A percentile compares a stretch with the other conserved stretches of the same genome.
Conservation (phyloP, 2,797 vertebrate species). For the Lagorchestes hirsutus region DNA sequence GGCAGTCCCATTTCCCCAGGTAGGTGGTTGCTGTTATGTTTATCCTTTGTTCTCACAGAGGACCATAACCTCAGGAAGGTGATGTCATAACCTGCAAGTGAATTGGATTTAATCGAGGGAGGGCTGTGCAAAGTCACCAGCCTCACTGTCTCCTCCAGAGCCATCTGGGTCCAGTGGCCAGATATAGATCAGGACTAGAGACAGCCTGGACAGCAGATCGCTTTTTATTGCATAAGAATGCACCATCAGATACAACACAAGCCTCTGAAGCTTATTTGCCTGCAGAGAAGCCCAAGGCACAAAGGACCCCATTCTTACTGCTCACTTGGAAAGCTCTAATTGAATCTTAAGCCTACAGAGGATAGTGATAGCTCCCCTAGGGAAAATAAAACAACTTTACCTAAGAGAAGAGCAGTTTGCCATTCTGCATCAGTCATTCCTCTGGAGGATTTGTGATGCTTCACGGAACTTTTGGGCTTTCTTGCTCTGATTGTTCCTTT, state of each 20-base stretch:
- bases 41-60: too few species aligned
- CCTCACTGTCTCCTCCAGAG: too few species aligned
- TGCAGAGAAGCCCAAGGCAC: constrained; percentile 30
- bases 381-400: background rate
- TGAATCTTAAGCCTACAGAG: background rate
- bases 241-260: background rate
- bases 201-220: background rate
- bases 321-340: background rate
- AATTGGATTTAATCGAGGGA: too few species aligned
- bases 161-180: too few species aligned
- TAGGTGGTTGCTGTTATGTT: background rate
- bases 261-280: background rate
- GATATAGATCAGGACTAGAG: too few species aligned
- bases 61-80: too few species aligned
- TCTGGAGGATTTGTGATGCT: constrained; percentile 20
- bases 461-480: background rate
- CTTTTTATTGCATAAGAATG: background rate
- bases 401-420: background rate
- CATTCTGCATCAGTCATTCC: background rate
- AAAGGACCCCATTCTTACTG: background rate
- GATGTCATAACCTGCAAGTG: too few species aligned
- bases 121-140: too few species aligned
- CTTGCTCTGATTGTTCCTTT: constrained; percentile 47
- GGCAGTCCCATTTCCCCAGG: background rate
- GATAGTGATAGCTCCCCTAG: background rate